phyloP scores from a whole-genome alignment of 2,888 invertebrate genomes.

The Seladonia tumulorum region DNA sequence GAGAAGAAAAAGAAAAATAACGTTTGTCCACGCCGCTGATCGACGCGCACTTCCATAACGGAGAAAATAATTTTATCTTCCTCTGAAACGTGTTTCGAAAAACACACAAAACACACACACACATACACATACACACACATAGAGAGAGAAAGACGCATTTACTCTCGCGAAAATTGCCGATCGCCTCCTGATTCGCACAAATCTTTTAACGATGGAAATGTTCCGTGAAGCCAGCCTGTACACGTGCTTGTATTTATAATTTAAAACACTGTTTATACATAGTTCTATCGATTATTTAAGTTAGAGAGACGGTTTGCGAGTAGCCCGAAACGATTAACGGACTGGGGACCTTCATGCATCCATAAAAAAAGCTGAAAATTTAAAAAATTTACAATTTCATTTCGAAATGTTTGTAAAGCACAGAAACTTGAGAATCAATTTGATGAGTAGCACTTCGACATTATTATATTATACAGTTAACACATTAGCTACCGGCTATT shows the following conservation, averaged over 20 bases:
- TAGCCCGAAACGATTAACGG: background rate
- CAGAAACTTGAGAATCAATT: background rate
- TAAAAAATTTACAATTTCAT: background rate
- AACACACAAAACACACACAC: background rate
- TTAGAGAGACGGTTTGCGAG: background rate
- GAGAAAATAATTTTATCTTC: conserved; percentile 6
- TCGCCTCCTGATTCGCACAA: conserved; percentile 52
- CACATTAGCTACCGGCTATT: background rate
- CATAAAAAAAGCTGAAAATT: background rate
- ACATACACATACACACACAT: background rate
- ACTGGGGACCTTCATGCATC: background rate
- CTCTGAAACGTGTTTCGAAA: background rate
- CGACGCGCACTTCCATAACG: conserved; percentile 47
- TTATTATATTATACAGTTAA: background rate
- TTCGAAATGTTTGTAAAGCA: background rate
- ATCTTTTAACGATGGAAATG: conserved; percentile 25
- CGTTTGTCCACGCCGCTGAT: conserved; percentile 56
- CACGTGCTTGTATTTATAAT: background rate
- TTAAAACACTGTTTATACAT: conserved; percentile 15
- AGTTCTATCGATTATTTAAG: conserved; percentile 12
- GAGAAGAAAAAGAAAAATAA: conserved; percentile 10
- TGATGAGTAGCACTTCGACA: background rate
- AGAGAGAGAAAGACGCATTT: background rate
- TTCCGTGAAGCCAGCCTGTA: background rate
- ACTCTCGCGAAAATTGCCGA: conserved; percentile 16